Conservation (phyloP, 1,140 invertebrate species). For the Drosophila seguyi region DNA sequence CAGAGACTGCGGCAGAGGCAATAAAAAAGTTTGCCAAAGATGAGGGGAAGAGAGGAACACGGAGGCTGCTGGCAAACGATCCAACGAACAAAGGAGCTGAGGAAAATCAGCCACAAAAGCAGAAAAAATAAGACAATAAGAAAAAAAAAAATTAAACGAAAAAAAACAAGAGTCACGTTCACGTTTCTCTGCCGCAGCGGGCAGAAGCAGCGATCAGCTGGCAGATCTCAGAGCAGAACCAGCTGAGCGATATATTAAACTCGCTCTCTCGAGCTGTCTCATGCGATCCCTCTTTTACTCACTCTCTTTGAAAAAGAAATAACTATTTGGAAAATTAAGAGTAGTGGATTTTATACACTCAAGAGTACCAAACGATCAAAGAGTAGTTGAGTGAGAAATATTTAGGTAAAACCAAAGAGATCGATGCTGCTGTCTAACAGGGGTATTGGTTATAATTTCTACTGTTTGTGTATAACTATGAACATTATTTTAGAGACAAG, state of each 20-base stretch:
- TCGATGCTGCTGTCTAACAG: too few species aligned
- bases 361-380: constrained; percentile 2
- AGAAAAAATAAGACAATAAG: constrained; percentile 17
- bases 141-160: constrained; percentile 22
- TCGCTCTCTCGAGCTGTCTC: not conserved
- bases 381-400: not conserved
- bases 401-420: not conserved
- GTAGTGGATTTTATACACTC: not conserved
- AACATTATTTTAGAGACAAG: too few species aligned
- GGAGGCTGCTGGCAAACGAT: constrained; percentile 48
- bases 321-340: not conserved
- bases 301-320: too few species aligned
- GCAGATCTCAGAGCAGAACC: constrained; percentile 21
- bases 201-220: constrained; percentile 45
- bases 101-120: constrained; percentile 18
- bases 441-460: too few species aligned
- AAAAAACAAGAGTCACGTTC: constrained; percentile 52
- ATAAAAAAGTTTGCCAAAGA: constrained; percentile 58
- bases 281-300: too few species aligned
- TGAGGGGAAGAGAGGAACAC: constrained; percentile 8
- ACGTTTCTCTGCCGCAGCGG: constrained; percentile 56
- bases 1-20: constrained; percentile 19
- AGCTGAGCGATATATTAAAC: constrained; percentile 11
- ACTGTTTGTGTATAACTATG: too few species aligned
- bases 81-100: constrained; percentile 62